A percentile compares a stretch with the other conserved stretches of the same genome.
phyloP scores from a whole-genome alignment of 2,113 vertebrate genomes.

The Megaptera novaeangliae region DNA sequence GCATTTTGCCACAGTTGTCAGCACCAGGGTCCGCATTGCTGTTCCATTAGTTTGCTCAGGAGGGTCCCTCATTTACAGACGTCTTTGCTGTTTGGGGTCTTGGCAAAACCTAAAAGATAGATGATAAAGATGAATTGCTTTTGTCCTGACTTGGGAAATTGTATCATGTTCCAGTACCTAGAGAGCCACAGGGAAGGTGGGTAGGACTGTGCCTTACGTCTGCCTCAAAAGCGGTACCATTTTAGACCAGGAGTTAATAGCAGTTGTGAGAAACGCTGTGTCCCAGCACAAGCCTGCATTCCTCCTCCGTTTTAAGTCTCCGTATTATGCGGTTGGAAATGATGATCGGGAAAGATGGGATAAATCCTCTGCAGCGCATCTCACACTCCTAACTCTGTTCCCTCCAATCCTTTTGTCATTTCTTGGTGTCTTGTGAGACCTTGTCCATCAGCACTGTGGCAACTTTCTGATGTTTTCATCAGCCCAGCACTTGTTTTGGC shows the following conservation, averaged over 20 bases:
- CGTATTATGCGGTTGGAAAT: accelerated
- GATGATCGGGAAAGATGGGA: not conserved
- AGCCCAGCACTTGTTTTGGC: not conserved
- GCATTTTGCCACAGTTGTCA: not conserved
- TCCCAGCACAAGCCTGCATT: not conserved
- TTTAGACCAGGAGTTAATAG: not conserved
- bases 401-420: not conserved
- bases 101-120: not conserved
- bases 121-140: not conserved
- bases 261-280: accelerated
- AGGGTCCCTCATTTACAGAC: not conserved
- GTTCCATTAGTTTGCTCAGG: not conserved
- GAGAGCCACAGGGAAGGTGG: not conserved
- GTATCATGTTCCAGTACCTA: not conserved
- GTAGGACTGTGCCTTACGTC: accelerated
- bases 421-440: not conserved
- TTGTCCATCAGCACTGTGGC: not conserved
- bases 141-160: not conserved
- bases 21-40: conserved; percentile 12
- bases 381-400: not conserved
- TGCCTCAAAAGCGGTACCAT: not conserved
- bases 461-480: not conserved
- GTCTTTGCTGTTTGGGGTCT: not conserved
- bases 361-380: accelerated
- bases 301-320: too few species aligned